phyloP scores from a whole-genome alignment of 2,797 vertebrate genomes.

The Anableps anableps region DNA sequence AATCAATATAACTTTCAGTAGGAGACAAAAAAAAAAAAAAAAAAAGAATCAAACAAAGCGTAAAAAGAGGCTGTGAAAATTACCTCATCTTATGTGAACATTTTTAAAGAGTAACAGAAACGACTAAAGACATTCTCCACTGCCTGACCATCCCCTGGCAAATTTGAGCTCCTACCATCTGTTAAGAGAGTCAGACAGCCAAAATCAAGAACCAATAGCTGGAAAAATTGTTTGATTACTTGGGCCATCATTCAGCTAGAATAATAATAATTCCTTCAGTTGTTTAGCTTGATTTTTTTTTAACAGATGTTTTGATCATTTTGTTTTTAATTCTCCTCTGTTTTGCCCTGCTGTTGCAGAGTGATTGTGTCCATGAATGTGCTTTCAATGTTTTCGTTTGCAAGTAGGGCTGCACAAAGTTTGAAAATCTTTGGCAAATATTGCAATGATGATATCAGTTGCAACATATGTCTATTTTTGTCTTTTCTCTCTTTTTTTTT shows the following conservation, averaged over 20 bases:
- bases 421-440: neutral
- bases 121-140: neutral
- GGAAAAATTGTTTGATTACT: neutral
- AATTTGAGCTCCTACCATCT: neutral
- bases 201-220: neutral
- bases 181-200: neutral
- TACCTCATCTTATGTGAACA: too few relatives aligned
- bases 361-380: neutral
- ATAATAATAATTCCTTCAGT: neutral
- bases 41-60: too few relatives aligned
- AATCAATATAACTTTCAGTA: neutral
- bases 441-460: neutral
- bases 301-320: neutral
- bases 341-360: neutral
- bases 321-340: neutral
- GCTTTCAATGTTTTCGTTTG: neutral
- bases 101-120: neutral
- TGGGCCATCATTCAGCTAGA: neutral
- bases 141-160: neutral
- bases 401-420: neutral
- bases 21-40: too few relatives aligned
- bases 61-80: too few relatives aligned
- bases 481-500: neutral
- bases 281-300: neutral
- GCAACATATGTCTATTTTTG: neutral